Evolutionary conservation across 2,888 invertebrate genomes (phyloP).

Genomic region (Timema podura): DNA sequence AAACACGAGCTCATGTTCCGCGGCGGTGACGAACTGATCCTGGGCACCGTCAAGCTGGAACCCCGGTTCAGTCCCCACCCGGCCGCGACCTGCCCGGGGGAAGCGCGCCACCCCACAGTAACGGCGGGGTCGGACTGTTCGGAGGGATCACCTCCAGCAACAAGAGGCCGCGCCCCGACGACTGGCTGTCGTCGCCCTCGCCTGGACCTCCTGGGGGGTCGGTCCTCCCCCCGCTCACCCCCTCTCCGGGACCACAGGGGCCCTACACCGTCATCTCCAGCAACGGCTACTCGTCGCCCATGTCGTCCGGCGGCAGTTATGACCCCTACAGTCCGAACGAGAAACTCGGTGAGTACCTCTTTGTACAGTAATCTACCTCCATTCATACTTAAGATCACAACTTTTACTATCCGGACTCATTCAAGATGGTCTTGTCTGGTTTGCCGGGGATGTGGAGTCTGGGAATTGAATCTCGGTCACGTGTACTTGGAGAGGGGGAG

Average conservation of each 20-base stretch:
- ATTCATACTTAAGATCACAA: not conserved
- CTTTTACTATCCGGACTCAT: not conserved
- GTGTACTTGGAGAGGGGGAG: no score
- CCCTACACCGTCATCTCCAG: conserved; percentile 50
- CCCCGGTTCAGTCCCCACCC: conserved; percentile 43
- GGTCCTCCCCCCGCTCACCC: conserved; percentile 50
- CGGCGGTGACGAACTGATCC: conserved; percentile 45
- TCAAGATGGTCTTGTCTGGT: no score
- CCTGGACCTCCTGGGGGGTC: conserved; percentile 47
- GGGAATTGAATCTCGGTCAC: no score
- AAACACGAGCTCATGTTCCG: conserved; percentile 62
- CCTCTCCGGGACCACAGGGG: conserved; percentile 52
- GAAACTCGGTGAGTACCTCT: conserved; percentile 71
- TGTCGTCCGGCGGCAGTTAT: conserved; percentile 80
- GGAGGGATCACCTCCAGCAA: conserved; percentile 45
- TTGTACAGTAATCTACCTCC: not conserved
- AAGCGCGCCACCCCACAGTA: conserved; percentile 32
- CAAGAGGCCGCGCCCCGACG: conserved; percentile 56
- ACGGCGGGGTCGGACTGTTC: conserved; percentile 41
- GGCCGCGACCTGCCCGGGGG: conserved; percentile 16
- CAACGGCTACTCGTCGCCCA: conserved; percentile 73
- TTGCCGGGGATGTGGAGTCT: no score
- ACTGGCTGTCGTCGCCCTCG: conserved; percentile 62
- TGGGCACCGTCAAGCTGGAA: conserved; percentile 46
- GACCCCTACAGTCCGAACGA: conserved; percentile 87